Evolutionary conservation across 2,113 vertebrate genomes (phyloP).

Genomic region (Lepus europaeus): DNA sequence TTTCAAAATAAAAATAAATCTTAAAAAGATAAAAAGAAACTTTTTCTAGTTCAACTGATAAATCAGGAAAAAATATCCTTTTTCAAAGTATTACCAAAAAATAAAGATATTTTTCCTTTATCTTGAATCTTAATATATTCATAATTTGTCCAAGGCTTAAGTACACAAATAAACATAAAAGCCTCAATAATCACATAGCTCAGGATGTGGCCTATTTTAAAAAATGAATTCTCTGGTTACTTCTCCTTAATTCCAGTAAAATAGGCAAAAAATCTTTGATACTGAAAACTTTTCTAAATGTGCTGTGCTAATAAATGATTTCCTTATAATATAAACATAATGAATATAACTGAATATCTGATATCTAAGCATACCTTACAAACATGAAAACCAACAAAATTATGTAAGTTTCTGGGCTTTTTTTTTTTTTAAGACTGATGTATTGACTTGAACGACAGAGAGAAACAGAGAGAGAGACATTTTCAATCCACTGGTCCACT

Average conservation of each 20-base stretch:
- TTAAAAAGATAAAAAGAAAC: not conserved
- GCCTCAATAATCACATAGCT: not conserved
- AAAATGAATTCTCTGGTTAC: constrained; percentile 31
- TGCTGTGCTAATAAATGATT: not conserved
- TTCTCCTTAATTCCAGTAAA: constrained; percentile 12
- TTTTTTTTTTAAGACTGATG: too few relatives aligned
- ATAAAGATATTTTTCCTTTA: not conserved
- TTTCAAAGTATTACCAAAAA: constrained; percentile 19
- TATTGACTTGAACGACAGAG: too few relatives aligned
- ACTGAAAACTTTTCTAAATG: not conserved
- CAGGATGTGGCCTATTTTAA: constrained; percentile 8
- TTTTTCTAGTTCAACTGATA: not conserved
- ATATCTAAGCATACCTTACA: not conserved
- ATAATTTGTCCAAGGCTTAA: not conserved
- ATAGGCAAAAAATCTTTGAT: not conserved
- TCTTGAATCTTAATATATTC: not conserved
- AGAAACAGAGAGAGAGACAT: too few relatives aligned
- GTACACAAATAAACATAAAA: constrained; percentile 61
- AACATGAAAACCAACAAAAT: constrained; percentile 30
- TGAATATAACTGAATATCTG: not conserved
- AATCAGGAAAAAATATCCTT: constrained; percentile 33
- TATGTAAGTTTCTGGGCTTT: not conserved
- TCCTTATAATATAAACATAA: not conserved
- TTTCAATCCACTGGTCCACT: too few relatives aligned
- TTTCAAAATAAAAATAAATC: not conserved